Evolutionary conservation across 2,888 invertebrate genomes (phyloP), one percentile per base, ranked within the genome.

Genomic region (Glomeris marginata): DNA sequence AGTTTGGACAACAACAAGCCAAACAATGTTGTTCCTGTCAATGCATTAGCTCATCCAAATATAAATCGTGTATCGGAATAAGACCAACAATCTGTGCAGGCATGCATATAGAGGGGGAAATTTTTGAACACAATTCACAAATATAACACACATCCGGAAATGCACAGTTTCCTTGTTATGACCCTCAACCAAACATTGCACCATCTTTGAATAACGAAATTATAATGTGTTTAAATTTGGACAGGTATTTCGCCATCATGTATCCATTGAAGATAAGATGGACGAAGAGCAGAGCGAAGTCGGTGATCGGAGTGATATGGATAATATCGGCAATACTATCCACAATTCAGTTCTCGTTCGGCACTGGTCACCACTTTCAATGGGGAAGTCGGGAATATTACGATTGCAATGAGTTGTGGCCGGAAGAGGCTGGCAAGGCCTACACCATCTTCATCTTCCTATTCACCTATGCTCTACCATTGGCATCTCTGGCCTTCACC

Each of bases 301-400:
- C 64, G 34, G 63, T 69, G 13, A 64, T 72, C 40, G 56, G 57
- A 2, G 49, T 61, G 2, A 69, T 72, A 45, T 72, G 72, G 71
- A 37, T 65, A 2, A 59, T 66, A 28, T 64, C 71, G 1, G 37
- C 62, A 2, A 55, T 58, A 2, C 57, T 69, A 2, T 65, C 67
- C 2, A 60, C 62, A 2, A 64, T 69, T 11, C 69, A 69, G 55
- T 59, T 71, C n/a, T 51, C 60, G 55, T 58, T 64, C 57, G 67
- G 65, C 54, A 47, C 61, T 57, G 58, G 65, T 41, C 52, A 58
- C 54, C 55, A 52, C 10, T 61, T 61, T 49, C 52, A 54, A 33
- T 59, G 62, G 52, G 56, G 52, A 18, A 58, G 61, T 41, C 55
- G 60, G 59, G 58, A 47, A 58, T 51, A 57, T 47, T 59, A 58